Base-by-base conservation (phyloP, 2,113 vertebrate species). In the Columbina picui region DNA sequence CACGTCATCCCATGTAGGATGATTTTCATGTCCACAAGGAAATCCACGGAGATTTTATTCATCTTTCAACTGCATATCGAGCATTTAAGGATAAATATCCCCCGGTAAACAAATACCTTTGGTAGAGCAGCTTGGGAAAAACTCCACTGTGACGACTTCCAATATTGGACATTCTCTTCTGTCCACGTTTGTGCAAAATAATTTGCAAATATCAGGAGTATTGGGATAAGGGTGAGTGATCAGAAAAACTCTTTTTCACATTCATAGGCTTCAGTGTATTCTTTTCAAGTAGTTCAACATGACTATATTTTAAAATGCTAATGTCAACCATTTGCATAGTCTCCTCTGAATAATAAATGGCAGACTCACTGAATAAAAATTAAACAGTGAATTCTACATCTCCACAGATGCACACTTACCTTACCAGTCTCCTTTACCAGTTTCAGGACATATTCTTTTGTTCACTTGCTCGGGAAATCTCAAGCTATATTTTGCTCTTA, bases 241-340 rank as follows among this genome's bases (percentile, higher is more conserved):
- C 60, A 91, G 30, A 57, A 78, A 64, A 86, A 30, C 6, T 74
- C 41, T 68, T 67, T 43, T 83, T 68, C 68, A n/a, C 49, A 61
- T 64, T 78, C 84, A 45, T 25, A 73, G 32, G 17, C 26, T 50
- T 84, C 29, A 30, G 12, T 32, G 7, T 45, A 61, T 32, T 89
- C 45, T 86, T 87, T 78, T 38, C 73, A 79, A 91, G 45, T 30
- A 80, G 63, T 61, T 89, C 74, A 59, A 47, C 45, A 43, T 29
- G 26, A 52, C 50, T 78, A 29, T 67, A 34, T 55, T 69, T 49
- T 84, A 75, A 93, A 93, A 85, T 94, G 86, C 27, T 86, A 69
- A 90, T 80, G 6, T 26, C 26, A n/a, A 36, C 16, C 12, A 75
- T 89, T 87, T 84, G 65, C 69, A 82, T 55, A 52, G 83, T 70